Base-by-base conservation (phyloP, 2,888 invertebrate genomes). In the Dendrolimus pini region DNA sequence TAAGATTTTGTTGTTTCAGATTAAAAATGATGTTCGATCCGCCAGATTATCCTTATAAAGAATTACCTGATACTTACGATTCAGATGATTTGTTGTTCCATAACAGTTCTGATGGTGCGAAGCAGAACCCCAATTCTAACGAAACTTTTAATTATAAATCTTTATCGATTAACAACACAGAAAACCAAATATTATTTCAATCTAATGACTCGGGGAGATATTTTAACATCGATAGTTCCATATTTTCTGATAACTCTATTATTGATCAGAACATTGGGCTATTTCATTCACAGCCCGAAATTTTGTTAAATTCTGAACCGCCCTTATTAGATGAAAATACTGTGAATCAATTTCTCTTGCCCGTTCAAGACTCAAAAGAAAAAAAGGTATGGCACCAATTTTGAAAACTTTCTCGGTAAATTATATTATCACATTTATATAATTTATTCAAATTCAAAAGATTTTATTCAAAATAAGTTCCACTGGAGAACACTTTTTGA, bases 11-110 rank as follows among this genome's bases (percentile, higher is more conserved):
- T 59, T 59, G 42, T 59, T 59, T 30, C 59, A 59, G 59, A 54
- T 54, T 41, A 14, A 71, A 72, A 61, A 87, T 85, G 84, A 89
- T 90, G 89, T 90, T 87, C 63, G 89, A 89, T 73, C 87, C 89
- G 59, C 85, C 87, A n/a, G 89, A 89, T 66, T 89, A 80, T 59
- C 85, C 89, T 0, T 89, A 82, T 61, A 89, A 83, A 68, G 89
- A 89, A 57, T 65, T 88, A 62, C 73, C 83, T 60, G 86, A 85
- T 62, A 76, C 82, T 52, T 88, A 84, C 61, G 83, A 77, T 56
- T 59, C 81, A 9, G 81, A 82, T 57, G 80, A 83, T 61, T 70
- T 87, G 59, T 69, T 88, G n/a, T 80, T 83, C 52, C 78, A 63
- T 55, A 74, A 70, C 53, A 75, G 72, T 18, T 59, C 70, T n/a